A percentile compares a stretch with the other conserved stretches of the same genome.
These are phyloP conservation scores for Aleiodes leptofemur DNA, from an alignment of 2,888 invertebrate genomes.

Conservation along the genomic window DNA sequence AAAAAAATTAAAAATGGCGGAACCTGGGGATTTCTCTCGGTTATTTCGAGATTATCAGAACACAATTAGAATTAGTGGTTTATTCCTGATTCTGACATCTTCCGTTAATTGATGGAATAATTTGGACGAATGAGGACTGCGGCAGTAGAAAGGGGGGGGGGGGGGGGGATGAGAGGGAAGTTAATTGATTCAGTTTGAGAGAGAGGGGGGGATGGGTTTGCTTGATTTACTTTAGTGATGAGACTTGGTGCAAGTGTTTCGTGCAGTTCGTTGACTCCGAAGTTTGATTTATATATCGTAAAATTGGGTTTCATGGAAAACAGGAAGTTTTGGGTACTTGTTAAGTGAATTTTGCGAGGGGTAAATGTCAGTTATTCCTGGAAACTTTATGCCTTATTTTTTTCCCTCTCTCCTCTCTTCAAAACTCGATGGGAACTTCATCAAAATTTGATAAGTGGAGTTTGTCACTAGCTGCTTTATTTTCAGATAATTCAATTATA, in stretches of 20 bases:
- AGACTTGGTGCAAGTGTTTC: slow-evolving; percentile 4
- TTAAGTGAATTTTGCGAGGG: slow-evolving; percentile 20
- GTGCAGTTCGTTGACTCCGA: slow-evolving; percentile 13
- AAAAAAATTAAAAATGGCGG: too few relatives aligned
- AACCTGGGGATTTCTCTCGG: too few relatives aligned
- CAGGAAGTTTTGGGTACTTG: slow-evolving; percentile 23
- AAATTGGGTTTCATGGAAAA: slow-evolving; percentile 23
- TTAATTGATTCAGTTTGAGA: background rate
- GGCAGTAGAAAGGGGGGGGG: too few relatives aligned
- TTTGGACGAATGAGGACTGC: too few relatives aligned
- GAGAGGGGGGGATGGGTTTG: background rate
- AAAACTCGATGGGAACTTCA: slow-evolving; percentile 3
- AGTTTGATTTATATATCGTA: slow-evolving; percentile 6
- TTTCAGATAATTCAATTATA: too few relatives aligned
- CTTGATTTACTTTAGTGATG: slow-evolving; percentile 12
- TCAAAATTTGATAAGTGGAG: too few relatives aligned
- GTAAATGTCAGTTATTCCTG: slow-evolving; percentile 15
- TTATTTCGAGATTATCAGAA: too few relatives aligned
- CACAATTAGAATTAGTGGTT: too few relatives aligned
- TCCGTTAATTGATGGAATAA: too few relatives aligned
- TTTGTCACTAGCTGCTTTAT: too few relatives aligned
- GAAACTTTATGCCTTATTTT: slow-evolving; percentile 1
- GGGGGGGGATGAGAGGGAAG: too few relatives aligned
- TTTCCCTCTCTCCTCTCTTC: background rate
- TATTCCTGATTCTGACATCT: too few relatives aligned